Percentiles rank a stretch among this genome's conserved stretches.
phyloP scores from a whole-genome alignment of 2,113 vertebrate genomes.

The Ailurus styani region DNA sequence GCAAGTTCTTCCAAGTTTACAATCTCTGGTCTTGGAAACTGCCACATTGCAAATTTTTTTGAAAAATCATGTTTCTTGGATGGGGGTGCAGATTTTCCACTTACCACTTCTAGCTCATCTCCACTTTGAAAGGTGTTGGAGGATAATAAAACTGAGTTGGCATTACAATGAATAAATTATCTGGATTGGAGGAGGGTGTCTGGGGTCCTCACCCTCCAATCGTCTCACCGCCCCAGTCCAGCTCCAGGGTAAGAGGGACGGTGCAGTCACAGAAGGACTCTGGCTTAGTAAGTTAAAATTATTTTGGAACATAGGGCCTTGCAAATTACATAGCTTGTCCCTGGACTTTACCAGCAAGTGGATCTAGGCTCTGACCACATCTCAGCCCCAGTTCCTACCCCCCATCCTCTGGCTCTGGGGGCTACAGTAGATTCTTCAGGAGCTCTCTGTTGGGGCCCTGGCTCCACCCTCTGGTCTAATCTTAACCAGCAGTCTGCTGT shows the following conservation, averaged over 20 bases:
- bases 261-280: rapidly evolving
- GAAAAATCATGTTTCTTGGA: neutral
- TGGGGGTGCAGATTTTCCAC: rapidly evolving
- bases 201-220: neutral
- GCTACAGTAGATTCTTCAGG: neutral
- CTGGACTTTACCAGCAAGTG: neutral
- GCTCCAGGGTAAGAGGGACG: rapidly evolving
- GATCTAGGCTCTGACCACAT: rapidly evolving
- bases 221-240: neutral
- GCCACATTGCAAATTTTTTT: neutral
- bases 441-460: neutral
- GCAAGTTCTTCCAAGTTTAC: neutral
- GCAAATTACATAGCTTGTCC: neutral
- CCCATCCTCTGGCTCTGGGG: neutral
- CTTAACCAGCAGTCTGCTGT: neutral
- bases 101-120: rapidly evolving
- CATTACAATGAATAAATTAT: neutral
- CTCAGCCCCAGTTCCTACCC: neutral
- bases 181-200: neutral
- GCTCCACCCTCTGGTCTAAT: neutral
- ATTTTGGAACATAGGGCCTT: too few relatives aligned
- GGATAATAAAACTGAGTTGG: neutral
- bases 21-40: neutral
- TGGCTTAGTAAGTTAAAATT: neutral
- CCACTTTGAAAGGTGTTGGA: neutral